Evolutionary conservation across 2,113 vertebrate species (phyloP).

Genomic region (Corythornis cristatus): DNA sequence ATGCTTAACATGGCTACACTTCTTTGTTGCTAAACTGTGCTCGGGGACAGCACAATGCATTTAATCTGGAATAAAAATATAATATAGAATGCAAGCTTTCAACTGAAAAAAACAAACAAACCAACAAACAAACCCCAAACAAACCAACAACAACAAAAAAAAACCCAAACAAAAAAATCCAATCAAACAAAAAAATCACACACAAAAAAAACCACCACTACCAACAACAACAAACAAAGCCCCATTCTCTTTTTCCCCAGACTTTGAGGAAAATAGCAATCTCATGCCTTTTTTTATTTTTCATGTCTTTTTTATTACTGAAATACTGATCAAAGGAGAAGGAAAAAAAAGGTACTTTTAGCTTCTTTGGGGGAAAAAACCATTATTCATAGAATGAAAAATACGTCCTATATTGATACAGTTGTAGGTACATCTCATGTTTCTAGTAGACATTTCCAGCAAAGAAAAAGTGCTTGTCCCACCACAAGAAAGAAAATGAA

Average conservation of each 20-base stretch:
- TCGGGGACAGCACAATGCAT: neutral
- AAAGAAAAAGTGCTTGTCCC: neutral
- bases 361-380: accelerated
- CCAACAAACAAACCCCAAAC: no score
- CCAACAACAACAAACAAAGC: neutral
- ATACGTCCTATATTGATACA: accelerated
- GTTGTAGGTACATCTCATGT: neutral
- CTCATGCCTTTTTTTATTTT: neutral
- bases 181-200: no score
- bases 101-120: neutral
- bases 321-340: neutral
- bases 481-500: neutral
- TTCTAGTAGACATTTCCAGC: neutral
- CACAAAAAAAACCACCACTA: no score
- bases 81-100: neutral
- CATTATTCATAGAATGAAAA: neutral
- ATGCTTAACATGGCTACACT: neutral
- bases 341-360: neutral
- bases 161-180: neutral
- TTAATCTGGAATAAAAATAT: neutral
- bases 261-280: neutral
- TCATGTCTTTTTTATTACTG: neutral
- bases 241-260: neutral
- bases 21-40: neutral
- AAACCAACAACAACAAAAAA: neutral